These are phyloP conservation scores for Mola mola DNA, from an alignment of 2,113 vertebrate species.

Conservation along the genomic window DNA sequence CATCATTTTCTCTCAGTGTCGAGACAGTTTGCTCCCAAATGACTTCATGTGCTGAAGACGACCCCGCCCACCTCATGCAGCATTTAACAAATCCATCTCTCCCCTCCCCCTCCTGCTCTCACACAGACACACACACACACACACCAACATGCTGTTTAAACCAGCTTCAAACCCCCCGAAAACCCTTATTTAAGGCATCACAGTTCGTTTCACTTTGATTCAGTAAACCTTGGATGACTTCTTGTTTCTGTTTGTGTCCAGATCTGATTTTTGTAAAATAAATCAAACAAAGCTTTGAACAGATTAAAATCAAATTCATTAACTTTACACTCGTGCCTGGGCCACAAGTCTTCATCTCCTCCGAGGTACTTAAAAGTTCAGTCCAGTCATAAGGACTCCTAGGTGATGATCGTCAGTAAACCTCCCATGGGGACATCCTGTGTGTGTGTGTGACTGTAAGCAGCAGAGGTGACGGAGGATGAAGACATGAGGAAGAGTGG, in stretches of 20 bases:
- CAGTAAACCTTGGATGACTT: too few relatives aligned
- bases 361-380: too few relatives aligned
- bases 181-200: too few relatives aligned
- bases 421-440: background rate
- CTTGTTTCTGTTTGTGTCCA: too few relatives aligned
- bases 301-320: background rate
- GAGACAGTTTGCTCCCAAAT: conserved; percentile 28
- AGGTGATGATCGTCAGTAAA: conserved; percentile 35
- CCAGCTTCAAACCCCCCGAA: background rate
- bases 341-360: background rate
- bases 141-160: too few relatives aligned
- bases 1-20: background rate
- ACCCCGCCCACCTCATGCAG: conserved; percentile 58
- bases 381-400: conserved; percentile 55
- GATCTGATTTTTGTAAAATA: background rate
- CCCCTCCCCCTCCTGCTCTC: background rate
- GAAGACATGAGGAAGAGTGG: too few relatives aligned
- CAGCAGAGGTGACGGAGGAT: too few relatives aligned
- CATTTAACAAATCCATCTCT: conserved; percentile 62
- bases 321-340: background rate
- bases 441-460: background rate
- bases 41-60: conserved; percentile 14
- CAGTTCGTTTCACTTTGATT: too few relatives aligned
- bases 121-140: too few relatives aligned
- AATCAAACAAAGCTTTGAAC: background rate